Evolutionary conservation across 2,888 invertebrate species (phyloP).

Genomic region (Nudaria mundana): DNA sequence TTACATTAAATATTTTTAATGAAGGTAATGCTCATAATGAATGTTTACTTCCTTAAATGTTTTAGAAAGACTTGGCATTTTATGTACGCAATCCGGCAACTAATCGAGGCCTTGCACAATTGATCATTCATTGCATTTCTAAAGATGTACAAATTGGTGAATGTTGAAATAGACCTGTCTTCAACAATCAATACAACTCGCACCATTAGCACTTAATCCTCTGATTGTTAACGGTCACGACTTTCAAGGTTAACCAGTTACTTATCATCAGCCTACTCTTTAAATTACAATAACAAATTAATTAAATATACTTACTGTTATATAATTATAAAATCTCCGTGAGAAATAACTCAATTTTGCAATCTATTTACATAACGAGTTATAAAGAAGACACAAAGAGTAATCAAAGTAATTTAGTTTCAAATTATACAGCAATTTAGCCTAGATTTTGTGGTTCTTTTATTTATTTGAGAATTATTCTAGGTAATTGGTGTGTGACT

Average conservation of each 20-base stretch:
- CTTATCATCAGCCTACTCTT: conserved; percentile 22
- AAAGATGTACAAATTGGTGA: neutral
- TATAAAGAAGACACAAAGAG: conserved; percentile 18
- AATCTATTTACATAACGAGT: conserved; percentile 26
- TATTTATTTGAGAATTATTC: too few relatives aligned
- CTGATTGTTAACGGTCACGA: conserved; percentile 8
- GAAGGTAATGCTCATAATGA: neutral
- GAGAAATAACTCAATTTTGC: conserved; percentile 27
- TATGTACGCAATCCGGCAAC: neutral
- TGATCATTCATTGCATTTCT: neutral
- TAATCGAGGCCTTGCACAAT: neutral
- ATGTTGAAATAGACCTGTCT: neutral
- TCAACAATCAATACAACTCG: neutral
- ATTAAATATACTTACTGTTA: too few relatives aligned
- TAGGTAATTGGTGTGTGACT: too few relatives aligned
- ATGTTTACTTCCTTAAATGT: neutral
- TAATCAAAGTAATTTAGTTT: conserved; percentile 13
- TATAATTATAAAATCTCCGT: too few relatives aligned
- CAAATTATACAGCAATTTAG: conserved; percentile 16
- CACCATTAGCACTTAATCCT: conserved; percentile 2
- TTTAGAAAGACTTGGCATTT: neutral
- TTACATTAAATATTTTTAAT: neutral
- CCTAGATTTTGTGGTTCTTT: conserved; percentile 1
- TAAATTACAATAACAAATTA: conserved; percentile 30
- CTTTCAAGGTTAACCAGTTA: conserved; percentile 25